Conservation (phyloP, 1,140 invertebrate species). For the Venturia canescens region DNA sequence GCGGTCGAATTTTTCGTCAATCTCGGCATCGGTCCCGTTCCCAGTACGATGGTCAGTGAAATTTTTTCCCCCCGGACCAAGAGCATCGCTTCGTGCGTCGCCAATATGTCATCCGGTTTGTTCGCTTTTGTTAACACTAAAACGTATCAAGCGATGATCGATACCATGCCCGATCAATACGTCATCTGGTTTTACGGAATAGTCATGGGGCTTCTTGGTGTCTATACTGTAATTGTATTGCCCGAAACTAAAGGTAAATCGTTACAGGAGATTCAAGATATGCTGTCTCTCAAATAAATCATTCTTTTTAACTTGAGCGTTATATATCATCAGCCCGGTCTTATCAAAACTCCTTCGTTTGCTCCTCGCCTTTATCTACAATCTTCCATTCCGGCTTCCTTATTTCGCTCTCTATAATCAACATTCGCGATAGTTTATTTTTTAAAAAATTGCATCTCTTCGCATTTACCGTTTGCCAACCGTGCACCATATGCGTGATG, state of each 20-base stretch:
- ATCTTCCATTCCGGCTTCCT: no score
- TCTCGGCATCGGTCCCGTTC: slow-evolving; percentile 84
- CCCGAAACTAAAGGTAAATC: slow-evolving; percentile 64
- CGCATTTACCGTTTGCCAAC: no score
- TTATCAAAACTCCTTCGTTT: no score
- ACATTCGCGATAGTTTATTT: no score
- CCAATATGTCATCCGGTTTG: slow-evolving; percentile 83
- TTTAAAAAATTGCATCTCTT: no score
- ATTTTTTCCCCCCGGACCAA: slow-evolving; percentile 56
- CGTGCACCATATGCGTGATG: no score
- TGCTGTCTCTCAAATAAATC: slow-evolving; percentile 34
- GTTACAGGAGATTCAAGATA: slow-evolving; percentile 60
- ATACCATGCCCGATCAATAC: slow-evolving; percentile 81
- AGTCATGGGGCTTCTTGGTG: slow-evolving; percentile 35
- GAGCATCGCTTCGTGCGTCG: slow-evolving; percentile 77
- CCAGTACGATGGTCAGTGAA: slow-evolving; percentile 79
- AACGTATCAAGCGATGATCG: slow-evolving; percentile 82
- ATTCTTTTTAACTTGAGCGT: neutral
- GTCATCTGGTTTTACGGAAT: slow-evolving; percentile 86
- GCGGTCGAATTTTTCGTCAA: slow-evolving; percentile 59
- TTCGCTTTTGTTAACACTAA: slow-evolving; percentile 87
- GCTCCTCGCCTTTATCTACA: no score
- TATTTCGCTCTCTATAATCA: no score
- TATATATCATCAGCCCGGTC: no score
- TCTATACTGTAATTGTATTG: slow-evolving; percentile 50